Conservation (phyloP, 2,888 invertebrate species). For the Cecidostiba fungosa region DNA sequence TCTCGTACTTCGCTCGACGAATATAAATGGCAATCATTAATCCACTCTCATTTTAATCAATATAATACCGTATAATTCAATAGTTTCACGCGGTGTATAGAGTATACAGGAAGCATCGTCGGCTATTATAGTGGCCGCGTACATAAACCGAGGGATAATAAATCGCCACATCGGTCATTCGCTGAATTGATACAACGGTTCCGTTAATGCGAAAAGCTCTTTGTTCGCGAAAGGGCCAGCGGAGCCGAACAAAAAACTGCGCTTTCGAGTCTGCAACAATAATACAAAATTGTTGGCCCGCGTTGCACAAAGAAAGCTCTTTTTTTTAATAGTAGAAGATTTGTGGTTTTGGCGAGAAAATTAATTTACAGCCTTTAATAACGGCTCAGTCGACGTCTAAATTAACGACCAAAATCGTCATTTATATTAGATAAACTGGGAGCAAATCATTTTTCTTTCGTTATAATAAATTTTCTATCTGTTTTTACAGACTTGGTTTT, state of each 20-base stretch:
- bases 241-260: constrained; percentile 23
- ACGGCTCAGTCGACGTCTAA: constrained; percentile 53
- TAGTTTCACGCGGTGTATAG: neutral
- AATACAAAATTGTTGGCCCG: constrained; percentile 25
- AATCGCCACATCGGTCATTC: constrained; percentile 6
- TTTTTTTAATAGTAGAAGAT: neutral
- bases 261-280: neutral
- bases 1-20: too few species aligned
- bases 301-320: neutral
- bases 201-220: constrained; percentile 40
- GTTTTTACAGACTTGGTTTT: neutral
- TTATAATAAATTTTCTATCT: neutral
- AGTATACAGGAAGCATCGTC: neutral
- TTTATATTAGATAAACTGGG: too few species aligned
- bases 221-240: constrained; percentile 21
- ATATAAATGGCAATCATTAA: too few species aligned
- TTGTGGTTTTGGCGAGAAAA: constrained; percentile 43
- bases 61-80: neutral
- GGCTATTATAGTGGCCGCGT: neutral
- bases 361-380: constrained; percentile 65
- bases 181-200: constrained; percentile 4
- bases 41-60: too few species aligned
- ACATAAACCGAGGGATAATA: neutral
- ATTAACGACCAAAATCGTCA: too few species aligned
- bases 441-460: too few species aligned